A percentile compares a stretch with the other conserved stretches of the same genome.
These are phyloP conservation scores for Metacarcinus magister DNA, from an alignment of 2,888 invertebrate species.

Conservation along the genomic window DNA sequence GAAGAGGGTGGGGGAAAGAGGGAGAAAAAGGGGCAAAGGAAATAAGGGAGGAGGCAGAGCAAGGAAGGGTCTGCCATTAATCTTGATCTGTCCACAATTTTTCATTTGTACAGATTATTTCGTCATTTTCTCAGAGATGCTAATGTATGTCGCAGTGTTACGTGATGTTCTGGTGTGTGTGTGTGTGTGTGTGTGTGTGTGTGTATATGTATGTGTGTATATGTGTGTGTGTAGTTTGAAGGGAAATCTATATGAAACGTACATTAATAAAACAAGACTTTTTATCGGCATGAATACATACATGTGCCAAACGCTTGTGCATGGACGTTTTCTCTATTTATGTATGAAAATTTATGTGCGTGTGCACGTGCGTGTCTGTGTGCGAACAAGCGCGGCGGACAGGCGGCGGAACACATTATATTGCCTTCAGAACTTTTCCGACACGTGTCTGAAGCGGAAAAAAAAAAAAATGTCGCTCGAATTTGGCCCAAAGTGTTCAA, in stretches of 20 bases:
- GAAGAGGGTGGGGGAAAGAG: not conserved
- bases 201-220: conserved; percentile 12
- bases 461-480: not conserved
- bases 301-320: not conserved
- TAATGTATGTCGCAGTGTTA: not conserved
- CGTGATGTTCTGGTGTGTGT: conserved; percentile 3
- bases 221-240: not conserved
- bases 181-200: conserved; percentile 31
- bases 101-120: conserved; percentile 31
- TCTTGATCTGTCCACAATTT: conserved; percentile 16
- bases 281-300: not conserved
- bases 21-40: not conserved
- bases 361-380: conserved; percentile 6
- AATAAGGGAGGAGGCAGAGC: not conserved
- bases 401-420: not conserved
- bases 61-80: not conserved
- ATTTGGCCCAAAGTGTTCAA: not conserved
- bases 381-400: not conserved
- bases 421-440: conserved; percentile 5
- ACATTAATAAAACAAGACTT: not conserved
- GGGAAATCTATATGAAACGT: not conserved
- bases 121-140: conserved; percentile 9
- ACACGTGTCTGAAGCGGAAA: not conserved
- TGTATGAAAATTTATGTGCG: not conserved
- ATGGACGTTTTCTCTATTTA: conserved; percentile 3